Conservation (phyloP, 2,888 invertebrate genomes). For the Apamea epomidion region DNA sequence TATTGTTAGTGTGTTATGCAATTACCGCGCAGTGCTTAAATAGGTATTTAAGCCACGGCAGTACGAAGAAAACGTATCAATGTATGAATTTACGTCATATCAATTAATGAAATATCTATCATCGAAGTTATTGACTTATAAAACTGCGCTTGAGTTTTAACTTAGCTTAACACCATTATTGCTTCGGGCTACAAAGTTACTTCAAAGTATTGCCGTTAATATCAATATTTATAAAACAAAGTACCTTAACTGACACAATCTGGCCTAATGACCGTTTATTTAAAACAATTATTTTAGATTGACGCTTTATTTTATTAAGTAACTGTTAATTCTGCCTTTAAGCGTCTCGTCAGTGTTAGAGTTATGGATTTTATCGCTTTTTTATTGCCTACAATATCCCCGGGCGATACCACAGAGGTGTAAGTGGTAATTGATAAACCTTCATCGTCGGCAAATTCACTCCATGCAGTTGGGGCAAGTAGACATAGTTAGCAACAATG, state of each 20-base stretch:
- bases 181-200: slow-evolving; percentile 48
- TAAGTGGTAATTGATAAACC: slow-evolving; percentile 31
- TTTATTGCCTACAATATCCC: slow-evolving; percentile 27
- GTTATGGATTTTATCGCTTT: slow-evolving; percentile 32
- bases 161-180: slow-evolving; percentile 23
- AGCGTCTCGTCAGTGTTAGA: slow-evolving; percentile 47
- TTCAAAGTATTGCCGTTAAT: slow-evolving; percentile 48
- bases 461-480: not conserved
- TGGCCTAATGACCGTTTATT: slow-evolving; percentile 60
- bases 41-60: not conserved
- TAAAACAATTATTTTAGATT: slow-evolving; percentile 61
- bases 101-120: slow-evolving; percentile 20
- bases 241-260: slow-evolving; percentile 58
- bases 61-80: not conserved
- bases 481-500: not conserved
- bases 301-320: slow-evolving; percentile 60
- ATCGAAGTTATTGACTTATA: slow-evolving; percentile 24
- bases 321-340: slow-evolving; percentile 53
- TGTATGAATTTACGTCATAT: not conserved
- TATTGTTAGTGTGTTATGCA: not conserved
- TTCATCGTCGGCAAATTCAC: not conserved
- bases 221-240: slow-evolving; percentile 66
- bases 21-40: not conserved
- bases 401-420: slow-evolving; percentile 7
- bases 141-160: slow-evolving; percentile 27